These are phyloP conservation scores for Jordanella pulchra DNA, from an alignment of 2,797 vertebrate genomes.

Conservation along the genomic window DNA sequence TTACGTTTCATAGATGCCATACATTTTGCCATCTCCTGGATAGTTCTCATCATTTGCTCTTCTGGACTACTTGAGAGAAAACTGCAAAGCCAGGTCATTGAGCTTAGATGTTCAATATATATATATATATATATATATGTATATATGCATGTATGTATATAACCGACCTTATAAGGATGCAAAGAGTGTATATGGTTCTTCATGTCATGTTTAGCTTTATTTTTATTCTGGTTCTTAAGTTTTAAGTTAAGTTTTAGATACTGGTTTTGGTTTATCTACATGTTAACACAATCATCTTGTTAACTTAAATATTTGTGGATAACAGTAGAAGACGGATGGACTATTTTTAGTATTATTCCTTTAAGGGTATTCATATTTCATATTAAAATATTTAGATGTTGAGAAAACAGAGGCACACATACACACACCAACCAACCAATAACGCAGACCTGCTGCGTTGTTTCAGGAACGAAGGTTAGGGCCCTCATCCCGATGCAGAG, in stretches of 20 bases:
- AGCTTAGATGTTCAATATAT: neutral
- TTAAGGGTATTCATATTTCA: slow-evolving; percentile 9
- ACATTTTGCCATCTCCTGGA: neutral
- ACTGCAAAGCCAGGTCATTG: slow-evolving; percentile 13
- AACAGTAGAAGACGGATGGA: neutral
- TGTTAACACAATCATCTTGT: neutral
- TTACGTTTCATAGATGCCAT: too few species aligned
- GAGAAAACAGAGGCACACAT: neutral
- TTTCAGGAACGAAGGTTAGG: slow-evolving; percentile 22
- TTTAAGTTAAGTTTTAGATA: neutral
- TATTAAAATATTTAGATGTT: slow-evolving; percentile 4
- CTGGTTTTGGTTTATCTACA: neutral
- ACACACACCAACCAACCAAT: neutral
- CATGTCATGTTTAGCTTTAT: too few species aligned
- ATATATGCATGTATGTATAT: too few species aligned
- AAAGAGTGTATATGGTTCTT: too few species aligned
- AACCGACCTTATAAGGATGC: too few species aligned
- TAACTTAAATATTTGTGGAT: neutral
- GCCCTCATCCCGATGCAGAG: slow-evolving; percentile 36
- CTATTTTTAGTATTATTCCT: neutral
- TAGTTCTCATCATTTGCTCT: slow-evolving; percentile 7
- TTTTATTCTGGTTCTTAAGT: neutral
- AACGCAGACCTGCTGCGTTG: slow-evolving; percentile 7
- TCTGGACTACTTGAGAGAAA: slow-evolving; percentile 14
- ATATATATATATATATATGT: too few species aligned